Base-by-base conservation (phyloP, 1,140 invertebrate genomes). In the Ruditapes philippinarum region DNA sequence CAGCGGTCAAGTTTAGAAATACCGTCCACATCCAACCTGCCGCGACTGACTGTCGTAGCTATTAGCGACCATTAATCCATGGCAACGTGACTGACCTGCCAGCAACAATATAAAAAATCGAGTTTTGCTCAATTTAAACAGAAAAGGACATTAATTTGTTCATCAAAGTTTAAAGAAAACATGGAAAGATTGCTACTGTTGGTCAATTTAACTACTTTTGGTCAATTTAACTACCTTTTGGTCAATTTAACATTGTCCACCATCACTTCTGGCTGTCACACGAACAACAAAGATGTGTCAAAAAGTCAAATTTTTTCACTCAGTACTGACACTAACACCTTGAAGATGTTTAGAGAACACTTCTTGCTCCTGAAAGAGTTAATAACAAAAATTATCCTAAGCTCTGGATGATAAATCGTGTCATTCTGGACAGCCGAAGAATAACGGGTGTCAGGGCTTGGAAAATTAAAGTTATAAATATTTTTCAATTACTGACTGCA, bases 131-230 rank as follows among this genome's bases (percentile, higher is more conserved):
- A 79, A 88, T 88, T 88, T 65, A 79, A 73, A 60, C 74, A 54
- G 33, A 80, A 68, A 88, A 51, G 49, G 51, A 88, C 74, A 88
- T 79, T 78, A 88, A 88, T 80, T 79, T 70, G 17, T 11, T 28
- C 36, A 70, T 49, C 36, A 54, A 78, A 78, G 45, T 54, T 54
- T 49, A 68, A 88, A 73, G 40, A 31, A 80, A 60, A 45, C 38
- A 76, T 70, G 38, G 42, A 1, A n/a, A n/a, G 7, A 49, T 62
- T 40, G 60, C 12, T 65, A 31, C n/a, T 83, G 5, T 31, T 25
- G 81, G 57, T 83, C 81, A 83, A 83, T 83, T 83, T 19, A 83
- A 83, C 60, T n/a, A n/a, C n/a, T n/a, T n/a, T n/a, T n/a, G n/a
- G n/a, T n/a, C n/a, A n/a, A n/a, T n/a, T n/a, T n/a, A n/a, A n/a